Conservation (phyloP, 2,888 invertebrate species). For the Athripsodes cinereus region DNA sequence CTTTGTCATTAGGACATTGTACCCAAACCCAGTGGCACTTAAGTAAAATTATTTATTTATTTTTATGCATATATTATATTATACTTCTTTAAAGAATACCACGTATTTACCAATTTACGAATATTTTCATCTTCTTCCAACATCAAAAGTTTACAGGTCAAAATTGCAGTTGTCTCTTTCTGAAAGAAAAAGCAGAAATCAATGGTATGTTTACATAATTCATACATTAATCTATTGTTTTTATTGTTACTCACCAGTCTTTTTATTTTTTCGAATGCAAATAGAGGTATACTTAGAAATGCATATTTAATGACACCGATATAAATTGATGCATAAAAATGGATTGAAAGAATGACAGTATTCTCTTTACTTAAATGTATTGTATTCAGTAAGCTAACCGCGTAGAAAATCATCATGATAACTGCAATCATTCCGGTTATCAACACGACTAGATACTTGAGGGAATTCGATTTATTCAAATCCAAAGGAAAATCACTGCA, state of each 20-base stretch:
- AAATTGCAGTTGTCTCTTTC: background rate
- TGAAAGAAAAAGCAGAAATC: background rate
- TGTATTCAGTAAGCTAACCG: background rate
- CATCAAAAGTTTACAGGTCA: background rate
- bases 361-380: background rate
- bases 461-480: background rate
- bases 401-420: background rate
- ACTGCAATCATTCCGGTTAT: background rate
- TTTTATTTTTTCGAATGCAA: too few species aligned
- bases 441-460: background rate
- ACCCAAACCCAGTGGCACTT: too few species aligned
- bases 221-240: too few species aligned
- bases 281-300: too few species aligned
- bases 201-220: too few species aligned
- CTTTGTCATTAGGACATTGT: too few species aligned
- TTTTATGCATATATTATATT: too few species aligned
- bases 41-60: too few species aligned
- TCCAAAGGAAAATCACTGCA: background rate
- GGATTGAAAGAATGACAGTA: background rate
- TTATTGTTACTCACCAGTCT: too few species aligned
- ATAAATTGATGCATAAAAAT: background rate
- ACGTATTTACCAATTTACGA: background rate
- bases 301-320: background rate
- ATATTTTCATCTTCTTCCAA: background rate
- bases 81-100: too few species aligned